Evolutionary conservation across 2,113 vertebrate species (phyloP).

Genomic region (Sturnus vulgaris): DNA sequence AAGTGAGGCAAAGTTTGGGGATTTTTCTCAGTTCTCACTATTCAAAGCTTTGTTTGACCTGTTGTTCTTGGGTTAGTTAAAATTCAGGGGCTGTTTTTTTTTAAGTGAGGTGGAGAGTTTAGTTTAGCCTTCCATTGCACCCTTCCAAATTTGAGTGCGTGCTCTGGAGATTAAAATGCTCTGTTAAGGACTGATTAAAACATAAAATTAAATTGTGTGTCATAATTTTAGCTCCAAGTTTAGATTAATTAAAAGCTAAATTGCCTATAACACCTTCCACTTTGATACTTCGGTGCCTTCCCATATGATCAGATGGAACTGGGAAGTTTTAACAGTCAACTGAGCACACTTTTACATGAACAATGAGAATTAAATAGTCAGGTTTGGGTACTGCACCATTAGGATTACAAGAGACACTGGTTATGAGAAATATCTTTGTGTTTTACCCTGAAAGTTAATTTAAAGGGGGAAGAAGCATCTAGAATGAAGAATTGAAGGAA

Average conservation of each 20-base stretch:
- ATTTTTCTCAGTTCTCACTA: neutral
- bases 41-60: neutral
- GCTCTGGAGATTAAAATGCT: neutral
- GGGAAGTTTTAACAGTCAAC: neutral
- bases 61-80: neutral
- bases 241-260: conserved; percentile 27
- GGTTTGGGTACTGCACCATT: neutral
- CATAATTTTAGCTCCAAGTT: neutral
- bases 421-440: neutral
- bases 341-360: neutral
- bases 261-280: neutral
- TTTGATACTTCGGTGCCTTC: neutral
- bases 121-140: neutral
- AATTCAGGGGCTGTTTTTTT: neutral
- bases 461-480: neutral
- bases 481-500: neutral
- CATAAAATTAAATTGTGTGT: conserved; percentile 3
- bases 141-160: neutral
- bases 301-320: neutral
- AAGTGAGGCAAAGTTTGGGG: neutral
- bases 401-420: neutral
- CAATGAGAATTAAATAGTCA: neutral
- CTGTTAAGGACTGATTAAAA: conserved; percentile 7
- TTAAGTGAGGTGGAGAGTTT: neutral
- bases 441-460: neutral